Conservation (phyloP, 2,113 vertebrate species). For the Gymnorhina tibicen region DNA sequence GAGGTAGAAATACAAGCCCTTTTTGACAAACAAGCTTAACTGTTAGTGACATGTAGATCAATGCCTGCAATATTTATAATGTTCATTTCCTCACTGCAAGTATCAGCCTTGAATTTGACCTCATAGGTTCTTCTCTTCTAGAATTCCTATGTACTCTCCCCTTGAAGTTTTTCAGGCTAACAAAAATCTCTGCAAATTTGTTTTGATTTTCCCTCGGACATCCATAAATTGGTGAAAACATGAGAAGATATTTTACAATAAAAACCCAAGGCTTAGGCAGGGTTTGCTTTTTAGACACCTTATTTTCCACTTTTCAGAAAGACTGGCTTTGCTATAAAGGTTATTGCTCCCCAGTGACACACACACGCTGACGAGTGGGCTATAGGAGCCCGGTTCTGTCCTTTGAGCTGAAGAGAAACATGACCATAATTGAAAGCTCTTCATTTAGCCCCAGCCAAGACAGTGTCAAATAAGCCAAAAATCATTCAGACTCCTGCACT, state of each 20-base stretch:
- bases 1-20: background rate
- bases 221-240: background rate
- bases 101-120: conserved; percentile 8
- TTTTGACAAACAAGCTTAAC: background rate
- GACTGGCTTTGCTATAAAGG: background rate
- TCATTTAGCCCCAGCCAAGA: background rate
- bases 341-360: background rate
- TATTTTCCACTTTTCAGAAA: background rate
- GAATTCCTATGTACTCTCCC: background rate
- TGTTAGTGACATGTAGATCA: background rate
- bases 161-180: conserved; percentile 3
- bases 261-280: background rate
- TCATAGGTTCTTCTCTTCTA: background rate
- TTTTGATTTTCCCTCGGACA: background rate
- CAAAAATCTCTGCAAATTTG: background rate
- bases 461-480: background rate
- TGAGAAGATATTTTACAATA: background rate
- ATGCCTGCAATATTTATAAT: conserved; percentile 12
- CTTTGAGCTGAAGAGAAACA: background rate
- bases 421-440: background rate
- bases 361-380: fast-evolving
- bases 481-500: background rate
- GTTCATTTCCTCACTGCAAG: background rate
- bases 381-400: background rate
- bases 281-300: background rate